Evolutionary conservation across 2,888 invertebrate genomes (phyloP).

Genomic region (Cosmopolites sordidus): DNA sequence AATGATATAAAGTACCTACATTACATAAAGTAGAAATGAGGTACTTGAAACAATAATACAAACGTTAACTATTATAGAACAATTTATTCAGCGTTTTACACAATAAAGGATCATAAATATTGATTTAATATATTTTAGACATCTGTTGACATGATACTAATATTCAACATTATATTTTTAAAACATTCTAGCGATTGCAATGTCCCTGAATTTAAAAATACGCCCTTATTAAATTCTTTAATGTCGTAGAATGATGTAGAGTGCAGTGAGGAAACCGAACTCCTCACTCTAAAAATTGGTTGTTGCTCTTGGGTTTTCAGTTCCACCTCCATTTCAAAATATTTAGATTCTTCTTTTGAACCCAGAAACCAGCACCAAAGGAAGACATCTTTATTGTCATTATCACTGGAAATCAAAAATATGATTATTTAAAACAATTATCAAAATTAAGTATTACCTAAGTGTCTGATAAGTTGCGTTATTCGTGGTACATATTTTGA

Average conservation of each 20-base stretch:
- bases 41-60: no score
- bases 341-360: constrained; percentile 32
- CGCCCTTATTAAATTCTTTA: constrained; percentile 35
- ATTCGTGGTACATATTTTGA: constrained; percentile 31
- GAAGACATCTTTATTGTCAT: constrained; percentile 16
- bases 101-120: neutral
- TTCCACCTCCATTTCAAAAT: constrained; percentile 38
- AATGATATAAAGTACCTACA: no score
- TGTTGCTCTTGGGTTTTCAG: constrained; percentile 31
- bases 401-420: constrained; percentile 2
- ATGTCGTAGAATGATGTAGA: constrained; percentile 37
- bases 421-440: no score
- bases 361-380: constrained; percentile 43
- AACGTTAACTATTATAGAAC: no score
- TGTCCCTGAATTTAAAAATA: constrained; percentile 35
- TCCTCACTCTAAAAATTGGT: constrained; percentile 37
- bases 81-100: no score
- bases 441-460: no score
- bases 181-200: constrained; percentile 24
- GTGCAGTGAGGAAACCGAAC: constrained; percentile 38
- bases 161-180: constrained; percentile 10
- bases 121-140: neutral
- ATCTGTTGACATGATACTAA: constrained; percentile 9
- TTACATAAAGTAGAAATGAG: no score
- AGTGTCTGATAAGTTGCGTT: constrained; percentile 4